phyloP scores from a whole-genome alignment of 2,113 vertebrate species.

The Petrocephalus zakoni region DNA sequence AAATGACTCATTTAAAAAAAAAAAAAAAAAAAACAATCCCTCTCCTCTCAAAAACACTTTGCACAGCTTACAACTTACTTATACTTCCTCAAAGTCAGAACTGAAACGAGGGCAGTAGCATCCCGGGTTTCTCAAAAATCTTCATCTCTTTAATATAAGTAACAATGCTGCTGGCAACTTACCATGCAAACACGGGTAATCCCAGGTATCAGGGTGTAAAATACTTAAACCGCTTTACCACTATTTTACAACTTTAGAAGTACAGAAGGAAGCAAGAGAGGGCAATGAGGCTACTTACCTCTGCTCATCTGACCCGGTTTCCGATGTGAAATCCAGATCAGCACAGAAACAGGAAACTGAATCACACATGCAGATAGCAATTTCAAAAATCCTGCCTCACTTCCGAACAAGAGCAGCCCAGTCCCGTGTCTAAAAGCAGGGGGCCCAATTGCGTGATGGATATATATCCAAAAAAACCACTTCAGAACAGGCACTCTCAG shows the following conservation, averaged over 20 bases:
- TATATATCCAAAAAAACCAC: neutral
- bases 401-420: neutral
- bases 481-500: neutral
- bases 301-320: conserved; percentile 32
- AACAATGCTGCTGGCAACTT: neutral
- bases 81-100: neutral
- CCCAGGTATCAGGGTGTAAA: neutral
- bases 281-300: conserved; percentile 44
- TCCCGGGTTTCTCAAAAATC: neutral
- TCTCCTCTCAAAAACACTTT: neutral
- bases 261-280: neutral
- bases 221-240: neutral
- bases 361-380: conserved; percentile 34
- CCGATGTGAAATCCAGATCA: conserved; percentile 36
- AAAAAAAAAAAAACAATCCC: neutral
- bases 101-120: neutral
- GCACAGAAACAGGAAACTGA: conserved; percentile 62
- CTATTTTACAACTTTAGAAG: neutral
- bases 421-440: neutral
- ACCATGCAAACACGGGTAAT: neutral
- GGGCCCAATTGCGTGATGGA: neutral
- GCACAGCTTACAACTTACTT: neutral
- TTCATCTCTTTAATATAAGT: neutral
- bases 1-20: neutral
- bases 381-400: conserved; percentile 32